These are phyloP conservation scores for Callopanchax toddi DNA, from an alignment of 2,113 vertebrate species.

Conservation along the genomic window DNA sequence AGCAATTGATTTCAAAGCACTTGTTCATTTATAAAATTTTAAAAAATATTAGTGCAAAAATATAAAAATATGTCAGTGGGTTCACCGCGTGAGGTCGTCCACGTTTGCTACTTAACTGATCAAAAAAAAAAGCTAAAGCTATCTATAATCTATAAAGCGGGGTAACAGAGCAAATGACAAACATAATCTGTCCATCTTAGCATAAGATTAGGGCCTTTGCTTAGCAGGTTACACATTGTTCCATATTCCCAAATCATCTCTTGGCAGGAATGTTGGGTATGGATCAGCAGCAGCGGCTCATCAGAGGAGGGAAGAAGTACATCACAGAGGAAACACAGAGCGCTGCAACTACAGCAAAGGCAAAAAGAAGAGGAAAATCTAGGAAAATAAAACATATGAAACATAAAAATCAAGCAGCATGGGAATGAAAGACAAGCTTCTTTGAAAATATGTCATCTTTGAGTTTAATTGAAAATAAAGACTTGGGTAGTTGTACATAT, in stretches of 20 bases:
- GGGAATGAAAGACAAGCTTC: no score
- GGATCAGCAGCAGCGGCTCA: constrained; percentile 34
- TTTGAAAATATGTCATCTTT: no score
- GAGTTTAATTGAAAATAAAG: no score
- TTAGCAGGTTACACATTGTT: constrained; percentile 75
- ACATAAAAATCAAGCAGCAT: no score
- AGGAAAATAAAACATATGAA: no score
- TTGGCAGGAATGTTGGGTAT: constrained; percentile 30
- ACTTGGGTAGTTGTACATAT: no score
- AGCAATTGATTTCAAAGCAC: no score
- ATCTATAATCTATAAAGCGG: constrained; percentile 78
- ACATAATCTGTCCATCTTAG: constrained; percentile 73
- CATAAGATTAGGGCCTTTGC: constrained; percentile 71
- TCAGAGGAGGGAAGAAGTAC: constrained; percentile 15
- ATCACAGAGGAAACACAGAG: background rate
- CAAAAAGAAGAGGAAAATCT: background rate
- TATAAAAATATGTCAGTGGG: background rate
- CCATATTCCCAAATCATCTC: constrained; percentile 68
- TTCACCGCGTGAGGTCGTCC: constrained; percentile 11
- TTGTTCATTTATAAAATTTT: no score
- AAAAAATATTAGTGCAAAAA: no score
- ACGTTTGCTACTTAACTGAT: constrained; percentile 60
- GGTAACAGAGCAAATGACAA: constrained; percentile 59
- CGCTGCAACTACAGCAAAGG: constrained; percentile 2
- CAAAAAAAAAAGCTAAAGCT: constrained; percentile 72